These are phyloP conservation scores for Campylomormyrus numenius DNA, from an alignment of 2,113 vertebrate genomes.

Conservation along the genomic window DNA sequence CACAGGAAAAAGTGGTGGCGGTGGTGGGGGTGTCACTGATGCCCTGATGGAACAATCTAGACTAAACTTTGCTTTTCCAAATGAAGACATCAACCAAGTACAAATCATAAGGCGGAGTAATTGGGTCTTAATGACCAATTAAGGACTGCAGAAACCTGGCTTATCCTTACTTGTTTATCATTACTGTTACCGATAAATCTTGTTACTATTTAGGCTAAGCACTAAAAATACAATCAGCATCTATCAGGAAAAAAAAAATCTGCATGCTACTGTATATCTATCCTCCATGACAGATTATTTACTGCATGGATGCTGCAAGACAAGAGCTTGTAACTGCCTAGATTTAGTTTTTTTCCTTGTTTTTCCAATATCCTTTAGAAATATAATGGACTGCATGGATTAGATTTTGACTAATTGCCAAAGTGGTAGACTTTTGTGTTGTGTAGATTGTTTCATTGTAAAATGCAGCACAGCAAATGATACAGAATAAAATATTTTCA, in stretches of 20 bases:
- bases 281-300: not conserved
- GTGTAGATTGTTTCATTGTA: not conserved
- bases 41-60: not conserved
- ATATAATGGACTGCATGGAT: not conserved
- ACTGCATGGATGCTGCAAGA: not conserved
- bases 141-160: not conserved
- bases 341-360: not conserved
- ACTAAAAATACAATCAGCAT: not conserved
- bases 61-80: not conserved
- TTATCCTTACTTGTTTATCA: not conserved
- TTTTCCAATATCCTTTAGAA: not conserved
- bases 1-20: not conserved
- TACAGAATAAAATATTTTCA: not conserved
- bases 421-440: not conserved
- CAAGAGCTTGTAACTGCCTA: not conserved
- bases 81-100: not conserved
- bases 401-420: not conserved
- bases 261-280: not conserved
- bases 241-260: not conserved
- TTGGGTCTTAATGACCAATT: not conserved
- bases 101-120: not conserved
- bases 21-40: not conserved
- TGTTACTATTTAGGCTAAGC: not conserved
- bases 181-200: not conserved
- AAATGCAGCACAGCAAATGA: not conserved